Base-by-base conservation (phyloP, 2,888 invertebrate genomes). In the Cheilosia impressa region DNA sequence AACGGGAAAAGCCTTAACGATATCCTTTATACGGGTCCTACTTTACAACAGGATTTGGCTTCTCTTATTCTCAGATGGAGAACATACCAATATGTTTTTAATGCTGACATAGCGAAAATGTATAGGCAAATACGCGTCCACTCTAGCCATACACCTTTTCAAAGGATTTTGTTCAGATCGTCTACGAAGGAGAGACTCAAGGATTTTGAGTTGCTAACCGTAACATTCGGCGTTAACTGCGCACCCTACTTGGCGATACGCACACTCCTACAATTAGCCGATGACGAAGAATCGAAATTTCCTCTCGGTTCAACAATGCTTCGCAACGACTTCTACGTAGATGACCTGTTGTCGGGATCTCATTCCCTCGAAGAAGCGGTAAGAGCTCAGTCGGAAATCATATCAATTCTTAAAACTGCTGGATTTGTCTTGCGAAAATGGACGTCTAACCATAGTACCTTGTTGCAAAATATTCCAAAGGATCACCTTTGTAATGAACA, bases 61-160 rank as follows among this genome's bases (percentile, higher is more conserved):
- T 58, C 72, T 0, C 63, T 89, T 43, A 47, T 88, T 2, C 31
- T 87, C 6, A 31, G 31, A 34, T 34, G 31, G 31, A 34, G 31
- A 34, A 38, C 34, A 10, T 38, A 38, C 34, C 10, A 13, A 22
- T 71, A 87, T 10, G 87, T 88, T 0, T 79, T 88, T 15, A 87
- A 87, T 15, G 88, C 87, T 4, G 88, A 89, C 52, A 87, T 88
- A 9, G 77, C 80, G 3, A 88, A 89, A 63, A 88, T 88, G 88
- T 88, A 88, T 68, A 57, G 87, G 31, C 88, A 88, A 47, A 87
- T 89, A 58, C 41, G 57, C 10, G 60, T 88, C 6, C 27, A 77
- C 19, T 43, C n/a, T n/a, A 31, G 7, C 22, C 85, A 88, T 66
- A 50, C 82, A 0, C 62, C 72, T 13, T 88, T 57, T 65, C 88